Base-by-base conservation (phyloP, 2,797 vertebrate species). In the Melanotaenia pygmaea region DNA sequence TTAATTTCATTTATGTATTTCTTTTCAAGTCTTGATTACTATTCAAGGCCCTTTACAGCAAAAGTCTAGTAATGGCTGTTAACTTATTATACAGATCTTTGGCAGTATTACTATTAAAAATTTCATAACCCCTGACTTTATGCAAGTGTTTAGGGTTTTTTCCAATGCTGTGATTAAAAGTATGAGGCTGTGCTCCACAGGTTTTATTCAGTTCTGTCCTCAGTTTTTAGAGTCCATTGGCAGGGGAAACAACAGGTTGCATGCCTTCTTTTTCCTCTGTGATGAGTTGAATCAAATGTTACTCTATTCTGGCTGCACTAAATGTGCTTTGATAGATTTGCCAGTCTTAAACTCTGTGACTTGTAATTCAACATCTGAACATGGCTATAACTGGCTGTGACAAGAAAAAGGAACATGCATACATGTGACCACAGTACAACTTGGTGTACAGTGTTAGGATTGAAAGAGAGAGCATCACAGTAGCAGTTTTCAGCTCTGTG, bases 401-500 rank as follows among this genome's bases (percentile, higher is more conserved):
- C 28, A 43, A 53, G 18, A 47, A 47, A 47, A 4, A 43, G 45
- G 7, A 9, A n/a, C 20, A 47, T n/a, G 18, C 6, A 20, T n/a
- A 40, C 14, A 16, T 16, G 38, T 14, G 37, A 38, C 37, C 16
- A 20, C 16, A 45, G 18, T 18, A 45, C 20, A 3, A 47, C 45
- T 20, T 47, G 7, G 5, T 51, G 45, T 8, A 32, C 16, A 54
- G 40, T 26, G 63, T 37, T 26, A 66, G n/a, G 37, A 65, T 13
- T 53, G 11, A 59, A 43, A 28, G 28, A 53, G 13, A 28, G 28
- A 53, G 13, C 9, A n/a, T 37, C 37, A 1, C 30, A 38, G 34
- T 38, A 69, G 35, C 61, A 16, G 30, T 67, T 75, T 77, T 70
- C 56, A 62, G 51, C 37, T 54, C 30, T 45, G 37, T 82, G 47